phyloP scores from a whole-genome alignment of 2,113 vertebrate species.

The Planiliza haematocheilus region DNA sequence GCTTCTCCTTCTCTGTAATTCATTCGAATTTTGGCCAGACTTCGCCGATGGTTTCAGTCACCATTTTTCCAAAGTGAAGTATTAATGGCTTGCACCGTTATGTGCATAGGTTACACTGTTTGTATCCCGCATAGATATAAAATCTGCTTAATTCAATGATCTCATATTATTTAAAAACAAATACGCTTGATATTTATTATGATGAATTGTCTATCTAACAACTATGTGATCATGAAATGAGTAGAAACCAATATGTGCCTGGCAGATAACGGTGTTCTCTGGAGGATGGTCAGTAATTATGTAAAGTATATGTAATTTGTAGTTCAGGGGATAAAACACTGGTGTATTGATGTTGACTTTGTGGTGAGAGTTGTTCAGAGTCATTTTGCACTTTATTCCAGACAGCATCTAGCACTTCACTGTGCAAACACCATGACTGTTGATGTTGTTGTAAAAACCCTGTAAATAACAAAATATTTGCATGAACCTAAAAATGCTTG shows the following conservation, averaged over 20 bases:
- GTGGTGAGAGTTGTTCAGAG: not conserved
- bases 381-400: slow-evolving; percentile 20
- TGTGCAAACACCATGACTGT: slow-evolving; percentile 6
- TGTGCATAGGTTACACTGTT: too few relatives aligned
- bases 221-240: slow-evolving; percentile 17
- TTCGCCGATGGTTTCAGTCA: too few relatives aligned
- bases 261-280: not conserved
- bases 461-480: slow-evolving; percentile 68
- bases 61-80: too few relatives aligned
- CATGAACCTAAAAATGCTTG: slow-evolving; percentile 65
- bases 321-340: not conserved
- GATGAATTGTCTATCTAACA: not conserved
- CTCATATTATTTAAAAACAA: not conserved
- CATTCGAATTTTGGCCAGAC: too few relatives aligned
- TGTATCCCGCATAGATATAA: too few relatives aligned
- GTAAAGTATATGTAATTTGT: slow-evolving; percentile 35
- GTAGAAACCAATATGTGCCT: not conserved
- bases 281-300: slow-evolving; percentile 35
- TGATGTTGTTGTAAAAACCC: slow-evolving; percentile 36
- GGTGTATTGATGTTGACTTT: not conserved
- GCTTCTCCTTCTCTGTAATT: too few relatives aligned
- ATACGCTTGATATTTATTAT: not conserved
- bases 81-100: too few relatives aligned
- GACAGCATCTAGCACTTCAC: not conserved
- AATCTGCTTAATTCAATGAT: too few relatives aligned